A percentile compares a stretch with the other conserved stretches of the same genome.
phyloP scores from a whole-genome alignment of 2,888 invertebrate genomes.

The Imbricaverruca yamaguchii region DNA sequence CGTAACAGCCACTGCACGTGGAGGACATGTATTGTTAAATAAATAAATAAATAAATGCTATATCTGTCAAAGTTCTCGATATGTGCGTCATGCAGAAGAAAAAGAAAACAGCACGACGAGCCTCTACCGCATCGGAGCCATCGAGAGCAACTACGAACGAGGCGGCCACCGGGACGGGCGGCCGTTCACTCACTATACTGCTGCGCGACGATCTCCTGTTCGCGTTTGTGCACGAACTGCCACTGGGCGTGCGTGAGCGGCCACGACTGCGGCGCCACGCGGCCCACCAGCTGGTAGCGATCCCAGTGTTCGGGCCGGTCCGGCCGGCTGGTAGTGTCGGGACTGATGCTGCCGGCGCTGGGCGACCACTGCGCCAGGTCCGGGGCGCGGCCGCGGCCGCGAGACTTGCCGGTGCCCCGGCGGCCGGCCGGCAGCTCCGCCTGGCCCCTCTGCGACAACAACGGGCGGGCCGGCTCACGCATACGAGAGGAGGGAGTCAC shows the following conservation, averaged over 20 bases:
- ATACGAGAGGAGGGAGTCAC: too few species aligned
- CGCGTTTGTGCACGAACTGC: background rate
- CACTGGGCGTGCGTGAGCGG: background rate
- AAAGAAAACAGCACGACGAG: too few species aligned
- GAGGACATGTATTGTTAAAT: too few species aligned
- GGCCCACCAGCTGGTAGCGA: constrained; percentile 11
- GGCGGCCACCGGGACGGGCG: background rate
- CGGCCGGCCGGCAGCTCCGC: background rate
- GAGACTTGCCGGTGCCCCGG: background rate
- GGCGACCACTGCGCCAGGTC: background rate
- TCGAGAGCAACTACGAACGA: too few species aligned
- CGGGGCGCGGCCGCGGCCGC: background rate
- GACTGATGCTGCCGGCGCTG: background rate
- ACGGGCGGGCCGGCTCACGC: background rate
- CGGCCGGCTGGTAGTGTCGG: background rate
- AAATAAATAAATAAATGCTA: too few species aligned
- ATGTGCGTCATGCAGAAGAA: too few species aligned
- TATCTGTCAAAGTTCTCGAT: too few species aligned
- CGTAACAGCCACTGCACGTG: too few species aligned
- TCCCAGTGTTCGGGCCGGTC: background rate
- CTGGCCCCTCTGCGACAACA: background rate
- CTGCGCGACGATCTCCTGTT: background rate
- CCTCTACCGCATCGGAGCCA: too few species aligned
- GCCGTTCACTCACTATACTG: background rate
- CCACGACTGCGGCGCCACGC: background rate